phyloP scores from a whole-genome alignment of 64 coral and sea anemone genomes.

The Montipora capricornis region DNA sequence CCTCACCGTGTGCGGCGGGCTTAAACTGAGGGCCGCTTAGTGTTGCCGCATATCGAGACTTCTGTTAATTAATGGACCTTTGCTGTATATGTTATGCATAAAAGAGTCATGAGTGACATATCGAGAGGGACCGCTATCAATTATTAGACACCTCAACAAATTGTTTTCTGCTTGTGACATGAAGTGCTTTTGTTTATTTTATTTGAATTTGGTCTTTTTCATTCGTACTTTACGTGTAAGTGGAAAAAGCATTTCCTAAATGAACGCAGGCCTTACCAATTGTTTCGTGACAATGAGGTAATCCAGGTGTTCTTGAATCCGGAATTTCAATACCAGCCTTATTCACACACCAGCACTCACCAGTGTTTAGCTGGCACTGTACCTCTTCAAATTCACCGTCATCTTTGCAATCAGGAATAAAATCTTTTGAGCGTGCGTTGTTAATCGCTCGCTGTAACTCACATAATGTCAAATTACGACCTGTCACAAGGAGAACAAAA shows the following conservation, averaged over 20 bases:
- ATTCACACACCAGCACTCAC: conserved; percentile 67
- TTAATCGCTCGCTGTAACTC: conserved; percentile 33
- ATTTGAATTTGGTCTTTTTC: too few species aligned
- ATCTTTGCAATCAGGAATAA: conserved; percentile 41
- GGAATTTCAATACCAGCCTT: conserved; percentile 8
- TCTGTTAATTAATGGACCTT: too few species aligned
- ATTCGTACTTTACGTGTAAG: too few species aligned
- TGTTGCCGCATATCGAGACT: too few species aligned
- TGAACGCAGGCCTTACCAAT: not conserved
- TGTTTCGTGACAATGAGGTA: not conserved
- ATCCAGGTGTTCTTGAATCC: conserved; percentile 9
- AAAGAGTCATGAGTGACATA: too few species aligned
- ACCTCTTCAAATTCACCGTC: conserved; percentile 59
- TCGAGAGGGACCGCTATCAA: too few species aligned
- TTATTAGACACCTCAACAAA: too few species aligned
- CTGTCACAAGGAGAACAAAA: conserved; percentile 1
- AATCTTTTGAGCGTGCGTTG: not conserved
- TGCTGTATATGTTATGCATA: too few species aligned
- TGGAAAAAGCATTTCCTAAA: not conserved
- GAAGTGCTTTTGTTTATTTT: too few species aligned
- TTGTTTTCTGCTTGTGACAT: too few species aligned
- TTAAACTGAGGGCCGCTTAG: too few species aligned
- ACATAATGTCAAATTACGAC: conserved; percentile 60
- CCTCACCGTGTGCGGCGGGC: too few species aligned
- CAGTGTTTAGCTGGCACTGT: conserved; percentile 28